A percentile compares a stretch with the other conserved stretches of the same genome.
phyloP scores from a whole-genome alignment of 2,888 invertebrate genomes.

The Trachelus stipa region DNA sequence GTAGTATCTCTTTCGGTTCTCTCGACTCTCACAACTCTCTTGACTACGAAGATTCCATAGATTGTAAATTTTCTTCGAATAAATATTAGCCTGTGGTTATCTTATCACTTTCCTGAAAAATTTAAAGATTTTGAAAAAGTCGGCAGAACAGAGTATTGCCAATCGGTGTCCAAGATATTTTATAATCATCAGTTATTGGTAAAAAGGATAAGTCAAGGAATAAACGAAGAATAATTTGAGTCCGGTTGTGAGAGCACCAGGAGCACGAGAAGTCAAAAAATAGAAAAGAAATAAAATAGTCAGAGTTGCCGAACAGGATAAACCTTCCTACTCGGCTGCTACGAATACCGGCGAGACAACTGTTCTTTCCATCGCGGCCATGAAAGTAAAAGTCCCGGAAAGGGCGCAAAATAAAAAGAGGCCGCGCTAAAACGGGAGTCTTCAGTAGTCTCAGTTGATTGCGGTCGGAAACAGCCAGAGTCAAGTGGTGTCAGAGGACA shows the following conservation, averaged over 20 bases:
- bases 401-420: conserved; percentile 6
- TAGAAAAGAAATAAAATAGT: neutral
- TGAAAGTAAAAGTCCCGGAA: conserved; percentile 35
- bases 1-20: neutral
- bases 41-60: no score
- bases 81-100: neutral
- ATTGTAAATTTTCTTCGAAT: neutral
- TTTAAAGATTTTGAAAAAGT: neutral
- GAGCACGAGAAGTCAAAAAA: neutral
- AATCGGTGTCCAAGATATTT: neutral
- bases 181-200: neutral
- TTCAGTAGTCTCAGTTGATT: neutral
- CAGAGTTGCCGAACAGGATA: neutral
- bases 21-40: neutral
- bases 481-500: neutral
- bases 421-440: neutral
- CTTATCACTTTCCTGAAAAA: neutral
- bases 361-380: conserved; percentile 20
- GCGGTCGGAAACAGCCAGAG: neutral
- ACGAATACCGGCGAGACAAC: conserved; percentile 30
- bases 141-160: neutral
- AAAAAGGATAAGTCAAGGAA: neutral
- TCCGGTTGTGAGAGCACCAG: neutral
- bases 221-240: neutral
- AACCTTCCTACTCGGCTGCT: neutral